Evolutionary conservation across 2,797 vertebrate species (phyloP), one percentile per base, ranked within the genome.

Genomic region (Pitangus sulphuratus): DNA sequence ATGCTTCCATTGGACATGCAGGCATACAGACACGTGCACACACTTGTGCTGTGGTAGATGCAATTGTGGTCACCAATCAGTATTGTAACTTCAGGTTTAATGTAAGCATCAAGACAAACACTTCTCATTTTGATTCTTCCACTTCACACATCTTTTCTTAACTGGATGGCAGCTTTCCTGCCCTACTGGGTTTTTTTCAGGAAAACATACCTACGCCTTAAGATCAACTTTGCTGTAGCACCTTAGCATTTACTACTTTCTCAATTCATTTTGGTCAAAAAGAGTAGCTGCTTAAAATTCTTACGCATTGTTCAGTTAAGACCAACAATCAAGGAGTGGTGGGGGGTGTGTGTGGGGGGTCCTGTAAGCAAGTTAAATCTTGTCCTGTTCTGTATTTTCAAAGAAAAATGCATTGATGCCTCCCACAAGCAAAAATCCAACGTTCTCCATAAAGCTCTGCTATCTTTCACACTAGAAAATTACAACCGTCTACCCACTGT

Each of bases 381-480:
- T 65, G 37, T 47, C 37, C 50, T 65, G 31, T 12, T 88, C 68
- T 65, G 39, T 39, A 54, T 51, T 85, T 50, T 80, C 64, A 72
- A 45, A 65, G 40, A 81, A 97, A 96, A 95, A 96, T 19, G 31
- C 18, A 40, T 83, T 93, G 90, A 96, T 95, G 96, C 91, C 97
- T 97, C 94, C 93, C 92, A 93, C 85, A 66, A 95, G 93, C 45
- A 25, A 97, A 93, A 97, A 97, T 93, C 91, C 83, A 90, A 60
- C 58, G 71, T n/a, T 85, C 91, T 83, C 82, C 89, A 44, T 5
- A 91, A 96, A 95, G 91, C 91, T 93, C 93, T 54, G 65, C 53
- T 66, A 50, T 79, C 72, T 96, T 90, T 82, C 79, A 51, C 78
- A 37, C 84, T 78, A 76, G 80, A 91, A 92, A 97, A 97, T 84